phyloP scores from a whole-genome alignment of 2,888 invertebrate genomes.

The Acholoe squamosa region DNA sequence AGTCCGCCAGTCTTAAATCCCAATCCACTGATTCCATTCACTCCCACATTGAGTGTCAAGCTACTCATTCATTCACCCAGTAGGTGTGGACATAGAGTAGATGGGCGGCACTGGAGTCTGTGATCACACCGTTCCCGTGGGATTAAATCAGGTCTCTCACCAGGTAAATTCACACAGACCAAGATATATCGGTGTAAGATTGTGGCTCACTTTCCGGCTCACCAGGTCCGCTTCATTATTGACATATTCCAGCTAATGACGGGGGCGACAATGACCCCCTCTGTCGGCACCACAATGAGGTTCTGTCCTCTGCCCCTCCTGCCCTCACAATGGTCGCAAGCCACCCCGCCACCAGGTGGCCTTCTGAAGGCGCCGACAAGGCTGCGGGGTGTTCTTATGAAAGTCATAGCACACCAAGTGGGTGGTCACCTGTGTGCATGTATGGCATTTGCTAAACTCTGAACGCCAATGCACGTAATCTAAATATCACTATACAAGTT shows the following conservation, averaged over 20 bases:
- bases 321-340: constrained; percentile 38
- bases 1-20: no score
- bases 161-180: constrained; percentile 1
- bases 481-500: no score
- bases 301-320: neutral
- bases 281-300: neutral
- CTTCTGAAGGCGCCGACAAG: constrained; percentile 9
- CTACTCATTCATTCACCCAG: no score
- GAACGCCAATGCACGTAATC: no score
- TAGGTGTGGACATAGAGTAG: no score
- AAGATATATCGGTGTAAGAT: constrained; percentile 15
- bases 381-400: neutral
- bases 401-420: constrained; percentile 1
- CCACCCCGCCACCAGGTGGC: neutral
- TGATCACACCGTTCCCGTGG: neutral
- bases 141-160: neutral
- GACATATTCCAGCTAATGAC: constrained; percentile 40
- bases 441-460: neutral
- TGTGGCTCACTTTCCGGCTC: neutral
- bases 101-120: neutral
- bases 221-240: constrained; percentile 16
- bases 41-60: neutral
- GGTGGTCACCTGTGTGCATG: constrained; percentile 1
- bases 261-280: neutral
- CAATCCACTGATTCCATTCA: neutral